Base-by-base conservation (phyloP, 2,797 vertebrate species). In the Glossophaga mutica region DNA sequence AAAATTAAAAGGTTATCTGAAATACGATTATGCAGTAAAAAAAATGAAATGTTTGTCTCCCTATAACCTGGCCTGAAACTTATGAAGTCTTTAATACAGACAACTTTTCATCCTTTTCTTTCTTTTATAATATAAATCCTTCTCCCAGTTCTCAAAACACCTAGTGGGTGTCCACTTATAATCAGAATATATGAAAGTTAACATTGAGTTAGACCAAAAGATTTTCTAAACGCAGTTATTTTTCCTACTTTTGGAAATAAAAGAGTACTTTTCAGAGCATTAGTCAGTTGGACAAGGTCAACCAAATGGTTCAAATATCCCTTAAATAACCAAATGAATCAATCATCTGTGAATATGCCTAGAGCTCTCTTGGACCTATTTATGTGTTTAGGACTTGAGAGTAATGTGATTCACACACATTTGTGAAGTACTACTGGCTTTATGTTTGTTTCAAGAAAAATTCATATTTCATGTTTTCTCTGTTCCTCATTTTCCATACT, bases 151-250 rank as follows among this genome's bases (percentile, higher is more conserved):
- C 59, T 91, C 39, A 48, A 50, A 76, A 88, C 62, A 44, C 22
- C 32, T 59, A 9, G 11, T 84, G 59, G 52, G 22, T 18, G 29
- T 87, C 57, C 16, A 29, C 16, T 78, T 95, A n/a, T 39, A 50
- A 70, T 84, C 52, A 96, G 70, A 94, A 83, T 83, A 92, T 87
- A 19, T 92, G 44, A 76, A 86, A 85, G n/a, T 24, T 93, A 93
- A 52, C 37, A 55, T 10, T 83, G 21, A 87, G 15, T 93, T 85
- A 89, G 62, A 91, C n/a, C 52, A 88, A 85, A 90, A 42, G 15
- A 74, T 87, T 92, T 93, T 29, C 50, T 50, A 78, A 67, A 67
- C 5, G 39, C 50, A 37, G 4, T 24, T 92, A 90, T 59, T 92
- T 9, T 76, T 39, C 82, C 55, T 83, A 9, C 19, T 70, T 88